Evolutionary conservation across 2,113 vertebrate species (phyloP), one percentile per base, ranked within the genome.

Genomic region (Tragelaphus imberbis): DNA sequence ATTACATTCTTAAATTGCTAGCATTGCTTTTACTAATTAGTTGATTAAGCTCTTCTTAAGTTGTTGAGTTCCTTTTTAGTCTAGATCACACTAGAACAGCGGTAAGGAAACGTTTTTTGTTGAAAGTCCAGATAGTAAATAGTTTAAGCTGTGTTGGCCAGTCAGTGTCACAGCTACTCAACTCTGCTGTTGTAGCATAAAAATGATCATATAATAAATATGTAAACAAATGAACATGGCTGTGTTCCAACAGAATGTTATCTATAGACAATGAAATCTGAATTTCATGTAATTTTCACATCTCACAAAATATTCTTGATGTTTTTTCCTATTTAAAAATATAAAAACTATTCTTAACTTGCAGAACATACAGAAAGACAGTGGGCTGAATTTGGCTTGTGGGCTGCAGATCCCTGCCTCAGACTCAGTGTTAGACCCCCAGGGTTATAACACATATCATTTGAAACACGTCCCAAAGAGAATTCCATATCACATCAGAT

Each of bases 1-100:
- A 84, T 80, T 55, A n/a, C 61, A 92, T 92, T 97, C 17, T 91
- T 96, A 92, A 93, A 56, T 89, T 94, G 56, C 17, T 94, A 89
- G 17, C 92, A 36, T 91, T 89, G 25, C 36, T 97, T 93, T 91
- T 82, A 90, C 92, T 65, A 94, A 63, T 47, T 81, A 95, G 47
- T 80, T 47, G 13, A 85, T 82, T 47, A 55, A 85, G 7, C 44
- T 44, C 36, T 95, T 79, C 33, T 90, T 97, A 77, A 79, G 33
- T 25, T 55, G 51, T 84, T 95, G 88, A 85, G 77, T 95, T 93
- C 7, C 30, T 90, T 94, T 33, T 80, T 87, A 59, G 53, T 63
- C 5, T 96, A 71, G 56, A 81, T 96, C 2, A 36, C 6, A 51
- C 25, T 91, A 86, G 25, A 30, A 30, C 53, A 81, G 36, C 17